Evolutionary conservation across 2,797 vertebrate species (phyloP).

Genomic region (Momotus momota): DNA sequence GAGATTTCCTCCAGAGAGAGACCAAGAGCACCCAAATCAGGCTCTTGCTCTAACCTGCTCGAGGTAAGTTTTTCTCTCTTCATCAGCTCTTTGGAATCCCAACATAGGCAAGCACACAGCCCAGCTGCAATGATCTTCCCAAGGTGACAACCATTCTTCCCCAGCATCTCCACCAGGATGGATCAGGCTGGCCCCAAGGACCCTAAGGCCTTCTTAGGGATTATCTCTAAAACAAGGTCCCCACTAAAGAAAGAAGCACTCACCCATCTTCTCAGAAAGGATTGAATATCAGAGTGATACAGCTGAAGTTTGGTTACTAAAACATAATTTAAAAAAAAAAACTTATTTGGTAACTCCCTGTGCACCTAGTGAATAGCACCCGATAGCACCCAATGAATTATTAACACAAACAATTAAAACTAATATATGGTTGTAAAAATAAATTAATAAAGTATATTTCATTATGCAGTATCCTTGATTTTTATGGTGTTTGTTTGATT

Average conservation of each 20-base stretch:
- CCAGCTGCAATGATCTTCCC: neutral
- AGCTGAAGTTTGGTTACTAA: neutral
- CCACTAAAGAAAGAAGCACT: neutral
- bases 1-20: neutral
- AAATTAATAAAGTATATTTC: conserved; percentile 60
- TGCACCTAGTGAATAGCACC: neutral
- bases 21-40: neutral
- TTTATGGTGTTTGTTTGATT: conserved; percentile 63
- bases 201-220: neutral
- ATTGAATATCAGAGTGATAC: neutral
- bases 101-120: neutral
- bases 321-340: neutral
- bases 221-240: neutral
- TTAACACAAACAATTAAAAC: conserved; percentile 58
- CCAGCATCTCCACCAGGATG: neutral
- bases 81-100: neutral
- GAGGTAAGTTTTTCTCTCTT: neutral
- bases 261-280: neutral
- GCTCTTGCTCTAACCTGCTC: neutral
- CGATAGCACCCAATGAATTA: neutral
- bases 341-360: neutral
- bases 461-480: conserved; percentile 63
- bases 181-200: neutral
- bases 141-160: neutral
- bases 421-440: conserved; percentile 58